A percentile compares a stretch with the other conserved stretches of the same genome.
Conservation (phyloP, 2,797 vertebrate genomes). For the Centropyge bicolor region DNA sequence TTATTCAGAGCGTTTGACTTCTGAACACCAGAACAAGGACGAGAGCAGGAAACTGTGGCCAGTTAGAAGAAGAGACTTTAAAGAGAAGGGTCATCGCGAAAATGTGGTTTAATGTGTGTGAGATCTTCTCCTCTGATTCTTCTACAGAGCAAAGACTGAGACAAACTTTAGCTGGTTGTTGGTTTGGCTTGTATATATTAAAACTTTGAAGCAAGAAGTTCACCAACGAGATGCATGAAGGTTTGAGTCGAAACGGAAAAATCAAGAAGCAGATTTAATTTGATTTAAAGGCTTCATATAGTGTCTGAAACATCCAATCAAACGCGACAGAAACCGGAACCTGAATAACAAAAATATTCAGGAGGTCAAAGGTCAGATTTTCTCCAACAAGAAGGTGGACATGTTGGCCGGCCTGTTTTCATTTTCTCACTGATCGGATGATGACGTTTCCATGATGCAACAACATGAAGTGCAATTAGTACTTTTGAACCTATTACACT, state of each 20-base stretch:
- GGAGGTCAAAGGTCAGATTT: background rate
- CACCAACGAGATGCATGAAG: background rate
- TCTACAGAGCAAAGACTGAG: too few relatives aligned
- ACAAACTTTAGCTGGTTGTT: too few relatives aligned
- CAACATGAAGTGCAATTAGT: too few relatives aligned
- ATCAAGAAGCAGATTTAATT: background rate
- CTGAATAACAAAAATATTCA: background rate
- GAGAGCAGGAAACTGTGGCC: background rate
- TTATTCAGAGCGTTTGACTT: constrained; percentile 62
- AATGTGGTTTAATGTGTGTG: background rate
- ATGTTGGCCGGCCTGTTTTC: too few relatives aligned
- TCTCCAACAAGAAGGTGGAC: too few relatives aligned
- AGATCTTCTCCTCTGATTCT: background rate
- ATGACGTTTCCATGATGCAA: background rate
- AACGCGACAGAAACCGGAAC: background rate
- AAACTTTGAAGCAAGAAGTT: too few relatives aligned
- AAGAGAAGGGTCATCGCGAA: background rate
- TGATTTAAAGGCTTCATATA: background rate
- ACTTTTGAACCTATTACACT: background rate
- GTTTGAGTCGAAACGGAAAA: background rate
- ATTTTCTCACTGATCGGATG: too few relatives aligned
- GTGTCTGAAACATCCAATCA: background rate
- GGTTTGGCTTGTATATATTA: too few relatives aligned
- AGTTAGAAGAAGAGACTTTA: background rate
- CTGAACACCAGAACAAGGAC: constrained; percentile 34